Conservation (phyloP, 2,797 vertebrate genomes). For the Sitta carolinensis region DNA sequence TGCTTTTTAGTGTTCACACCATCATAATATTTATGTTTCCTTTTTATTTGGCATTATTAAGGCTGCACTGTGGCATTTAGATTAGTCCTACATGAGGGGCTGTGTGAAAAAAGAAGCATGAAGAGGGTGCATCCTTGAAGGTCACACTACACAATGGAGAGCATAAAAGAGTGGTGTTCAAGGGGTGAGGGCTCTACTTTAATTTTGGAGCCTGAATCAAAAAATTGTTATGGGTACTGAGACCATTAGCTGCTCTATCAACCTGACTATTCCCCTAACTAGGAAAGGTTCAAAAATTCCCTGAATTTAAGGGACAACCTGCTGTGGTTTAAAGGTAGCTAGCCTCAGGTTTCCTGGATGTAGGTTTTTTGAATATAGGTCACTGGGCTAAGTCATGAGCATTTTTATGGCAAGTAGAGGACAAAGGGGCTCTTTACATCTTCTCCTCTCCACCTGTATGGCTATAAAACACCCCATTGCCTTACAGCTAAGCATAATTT, state of each 20-base stretch:
- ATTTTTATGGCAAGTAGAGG: background rate
- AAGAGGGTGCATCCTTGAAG: background rate
- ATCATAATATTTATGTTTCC: background rate
- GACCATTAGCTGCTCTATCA: background rate
- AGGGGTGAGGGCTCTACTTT: background rate
- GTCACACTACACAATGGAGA: background rate
- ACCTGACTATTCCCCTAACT: background rate
- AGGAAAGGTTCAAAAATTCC: background rate
- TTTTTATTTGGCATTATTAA: background rate
- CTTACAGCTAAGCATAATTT: background rate
- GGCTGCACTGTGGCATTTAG: background rate
- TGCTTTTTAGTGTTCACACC: background rate
- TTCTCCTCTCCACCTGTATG: background rate
- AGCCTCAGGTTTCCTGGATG: background rate
- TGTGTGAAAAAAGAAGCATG: background rate
- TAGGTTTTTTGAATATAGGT: background rate
- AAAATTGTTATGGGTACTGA: background rate
- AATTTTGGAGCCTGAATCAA: background rate
- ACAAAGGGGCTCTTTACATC: background rate
- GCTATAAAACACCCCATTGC: background rate
- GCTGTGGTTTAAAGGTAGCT: background rate
- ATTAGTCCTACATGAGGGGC: background rate
- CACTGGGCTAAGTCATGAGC: background rate
- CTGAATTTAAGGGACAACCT: background rate
- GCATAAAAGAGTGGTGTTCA: background rate